Conservation (phyloP, 2,113 vertebrate species). For the Calyptommatus sinebrachiatus region DNA sequence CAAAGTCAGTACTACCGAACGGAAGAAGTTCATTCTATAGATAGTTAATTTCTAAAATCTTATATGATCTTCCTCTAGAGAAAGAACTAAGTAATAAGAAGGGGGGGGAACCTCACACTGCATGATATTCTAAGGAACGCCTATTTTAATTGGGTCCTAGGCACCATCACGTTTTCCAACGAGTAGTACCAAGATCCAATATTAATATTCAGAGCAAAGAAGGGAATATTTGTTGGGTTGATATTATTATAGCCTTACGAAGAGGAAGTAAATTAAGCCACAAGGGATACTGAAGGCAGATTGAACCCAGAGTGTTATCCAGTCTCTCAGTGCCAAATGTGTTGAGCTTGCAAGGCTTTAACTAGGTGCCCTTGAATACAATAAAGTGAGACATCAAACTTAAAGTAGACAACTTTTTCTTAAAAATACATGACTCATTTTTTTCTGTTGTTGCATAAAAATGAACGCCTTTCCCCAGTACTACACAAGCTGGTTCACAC, state of each 20-base stretch:
- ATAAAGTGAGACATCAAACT: slow-evolving; percentile 1
- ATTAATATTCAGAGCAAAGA: slow-evolving; percentile 63
- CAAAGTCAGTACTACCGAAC: slow-evolving; percentile 23
- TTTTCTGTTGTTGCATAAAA: rapidly evolving
- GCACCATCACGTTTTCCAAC: slow-evolving; percentile 59
- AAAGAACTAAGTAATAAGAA: slow-evolving; percentile 49
- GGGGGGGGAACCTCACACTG: slow-evolving; percentile 48
- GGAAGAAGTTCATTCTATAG: slow-evolving; percentile 30
- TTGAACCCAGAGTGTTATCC: slow-evolving; percentile 46
- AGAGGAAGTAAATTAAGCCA: slow-evolving; percentile 66
- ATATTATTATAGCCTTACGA: slow-evolving; percentile 62
- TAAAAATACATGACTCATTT: background rate
- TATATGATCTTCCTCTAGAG: slow-evolving; percentile 41
- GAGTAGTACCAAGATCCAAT: slow-evolving; percentile 43
- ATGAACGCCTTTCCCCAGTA: rapidly evolving
- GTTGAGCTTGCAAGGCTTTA: slow-evolving; percentile 48
- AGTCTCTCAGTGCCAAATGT: slow-evolving; percentile 45
- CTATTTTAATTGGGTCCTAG: slow-evolving; percentile 64
- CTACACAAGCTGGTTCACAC: background rate
- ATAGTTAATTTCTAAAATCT: slow-evolving; percentile 44
- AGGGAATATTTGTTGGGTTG: slow-evolving; percentile 64
- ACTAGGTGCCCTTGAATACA: slow-evolving; percentile 51
- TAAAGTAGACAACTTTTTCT: slow-evolving; percentile 7
- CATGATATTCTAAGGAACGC: slow-evolving; percentile 51
- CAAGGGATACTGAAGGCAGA: slow-evolving; percentile 61